Percentiles rank a stretch among this genome's conserved stretches.
Evolutionary conservation across 2,888 invertebrate genomes (phyloP).

Genomic region (Lutraria lutraria): DNA sequence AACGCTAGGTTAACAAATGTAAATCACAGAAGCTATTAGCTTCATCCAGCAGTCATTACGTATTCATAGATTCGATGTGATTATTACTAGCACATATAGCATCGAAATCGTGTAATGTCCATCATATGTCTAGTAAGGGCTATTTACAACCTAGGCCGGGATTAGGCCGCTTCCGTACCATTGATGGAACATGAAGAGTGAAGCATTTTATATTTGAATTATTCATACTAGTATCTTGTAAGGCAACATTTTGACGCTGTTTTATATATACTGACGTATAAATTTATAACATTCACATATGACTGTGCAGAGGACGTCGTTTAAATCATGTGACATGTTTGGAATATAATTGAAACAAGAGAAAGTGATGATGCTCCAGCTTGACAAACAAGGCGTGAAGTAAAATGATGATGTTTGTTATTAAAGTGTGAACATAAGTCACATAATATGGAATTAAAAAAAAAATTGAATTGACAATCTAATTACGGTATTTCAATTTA

Average conservation of each 20-base stretch:
- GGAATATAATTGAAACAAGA: background rate
- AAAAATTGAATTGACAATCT: too few species aligned
- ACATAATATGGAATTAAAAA: too few species aligned
- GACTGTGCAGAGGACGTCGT: too few species aligned
- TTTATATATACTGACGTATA: background rate
- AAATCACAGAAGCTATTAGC: constrained; percentile 39
- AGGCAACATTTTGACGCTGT: background rate
- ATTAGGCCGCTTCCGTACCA: background rate
- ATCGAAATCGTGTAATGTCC: constrained; percentile 34
- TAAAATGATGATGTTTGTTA: too few species aligned
- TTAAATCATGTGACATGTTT: too few species aligned
- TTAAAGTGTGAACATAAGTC: too few species aligned
- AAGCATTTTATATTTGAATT: background rate
- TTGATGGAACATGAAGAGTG: background rate
- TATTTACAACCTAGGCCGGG: constrained; percentile 23
- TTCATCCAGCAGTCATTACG: constrained; percentile 43
- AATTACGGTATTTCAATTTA: too few species aligned
- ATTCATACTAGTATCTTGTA: background rate
- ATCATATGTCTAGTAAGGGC: constrained; percentile 41
- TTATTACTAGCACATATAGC: constrained; percentile 37
- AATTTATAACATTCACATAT: too few species aligned
- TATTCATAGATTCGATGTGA: constrained; percentile 51
- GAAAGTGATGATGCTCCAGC: background rate
- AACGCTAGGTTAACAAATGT: constrained; percentile 26
- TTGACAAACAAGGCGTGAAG: too few species aligned